Evolutionary conservation across 2,797 vertebrate genomes (phyloP).

Genomic region (Parauchenoglanis ngamensis): DNA sequence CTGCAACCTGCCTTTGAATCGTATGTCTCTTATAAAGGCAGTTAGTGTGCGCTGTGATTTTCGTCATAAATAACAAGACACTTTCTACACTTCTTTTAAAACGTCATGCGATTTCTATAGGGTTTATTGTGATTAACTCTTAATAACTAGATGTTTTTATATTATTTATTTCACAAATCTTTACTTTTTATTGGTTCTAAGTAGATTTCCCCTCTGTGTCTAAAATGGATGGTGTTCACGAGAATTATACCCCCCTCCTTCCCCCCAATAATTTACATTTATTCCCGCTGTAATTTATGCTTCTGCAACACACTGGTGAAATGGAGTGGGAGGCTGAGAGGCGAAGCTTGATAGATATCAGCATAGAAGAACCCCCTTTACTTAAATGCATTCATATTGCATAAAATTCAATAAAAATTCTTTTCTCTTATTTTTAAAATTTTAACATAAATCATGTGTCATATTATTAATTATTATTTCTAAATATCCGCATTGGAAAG

Average conservation of each 20-base stretch:
- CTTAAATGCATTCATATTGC: slow-evolving; percentile 15
- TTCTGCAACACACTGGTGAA: slow-evolving; percentile 52
- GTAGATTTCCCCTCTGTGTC: slow-evolving; percentile 39
- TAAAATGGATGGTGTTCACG: slow-evolving; percentile 41
- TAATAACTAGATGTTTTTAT: slow-evolving; percentile 39
- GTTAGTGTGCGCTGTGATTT: neutral
- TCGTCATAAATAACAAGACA: neutral
- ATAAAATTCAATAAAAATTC: neutral
- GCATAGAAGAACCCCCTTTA: slow-evolving; percentile 9
- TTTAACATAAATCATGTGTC: neutral
- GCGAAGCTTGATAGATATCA: slow-evolving; percentile 57
- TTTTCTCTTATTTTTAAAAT: neutral
- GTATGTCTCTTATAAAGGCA: neutral
- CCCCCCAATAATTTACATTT: slow-evolving; percentile 54
- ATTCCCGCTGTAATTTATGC: slow-evolving; percentile 60
- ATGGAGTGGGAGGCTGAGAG: slow-evolving; percentile 53
- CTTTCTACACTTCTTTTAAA: neutral
- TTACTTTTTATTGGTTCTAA: slow-evolving; percentile 5
- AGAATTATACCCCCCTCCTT: slow-evolving; percentile 8
- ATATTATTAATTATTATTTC: neutral
- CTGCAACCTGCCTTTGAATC: neutral
- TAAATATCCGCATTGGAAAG: neutral
- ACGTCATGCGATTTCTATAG: neutral
- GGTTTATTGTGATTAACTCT: slow-evolving; percentile 29
- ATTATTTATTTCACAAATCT: slow-evolving; percentile 53